phyloP scores from a whole-genome alignment of 2,888 invertebrate species.

The Panzeria rudis region DNA sequence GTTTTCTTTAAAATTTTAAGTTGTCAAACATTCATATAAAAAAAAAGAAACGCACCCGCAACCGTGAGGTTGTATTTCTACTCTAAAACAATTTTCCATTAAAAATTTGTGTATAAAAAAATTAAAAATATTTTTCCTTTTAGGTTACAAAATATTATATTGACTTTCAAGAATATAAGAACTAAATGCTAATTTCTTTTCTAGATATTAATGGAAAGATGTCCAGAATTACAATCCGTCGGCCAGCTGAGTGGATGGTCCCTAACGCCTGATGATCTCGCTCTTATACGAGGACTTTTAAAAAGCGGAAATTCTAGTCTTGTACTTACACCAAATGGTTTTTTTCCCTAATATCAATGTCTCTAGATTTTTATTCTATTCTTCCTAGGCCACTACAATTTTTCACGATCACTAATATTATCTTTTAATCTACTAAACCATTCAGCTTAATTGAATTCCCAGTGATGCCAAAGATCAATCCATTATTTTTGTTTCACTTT shows the following conservation, averaged over 20 bases:
- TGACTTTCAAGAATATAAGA: too few relatives aligned
- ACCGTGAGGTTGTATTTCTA: too few relatives aligned
- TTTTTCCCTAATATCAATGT: constrained; percentile 81
- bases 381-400: constrained; percentile 31
- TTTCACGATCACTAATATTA: constrained; percentile 32
- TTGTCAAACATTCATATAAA: too few relatives aligned
- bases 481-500: constrained; percentile 56
- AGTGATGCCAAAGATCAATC: constrained; percentile 22
- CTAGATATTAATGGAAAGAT: constrained; percentile 87
- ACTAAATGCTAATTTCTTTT: constrained; percentile 47
- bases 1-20: too few relatives aligned
- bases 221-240: constrained; percentile 87
- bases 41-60: too few relatives aligned
- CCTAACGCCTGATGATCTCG: constrained; percentile 87
- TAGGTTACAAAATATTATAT: too few relatives aligned
- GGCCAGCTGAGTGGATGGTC: constrained; percentile 89
- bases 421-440: constrained; percentile 21
- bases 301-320: constrained; percentile 88
- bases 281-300: constrained; percentile 87
- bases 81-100: too few relatives aligned
- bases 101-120: too few relatives aligned
- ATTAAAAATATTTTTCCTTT: too few relatives aligned
- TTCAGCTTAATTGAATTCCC: constrained; percentile 26
- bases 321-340: constrained; percentile 86
- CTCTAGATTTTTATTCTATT: constrained; percentile 39